Conservation (phyloP, 64 coral and sea anemone species). For the Orbicella faveolata region DNA sequence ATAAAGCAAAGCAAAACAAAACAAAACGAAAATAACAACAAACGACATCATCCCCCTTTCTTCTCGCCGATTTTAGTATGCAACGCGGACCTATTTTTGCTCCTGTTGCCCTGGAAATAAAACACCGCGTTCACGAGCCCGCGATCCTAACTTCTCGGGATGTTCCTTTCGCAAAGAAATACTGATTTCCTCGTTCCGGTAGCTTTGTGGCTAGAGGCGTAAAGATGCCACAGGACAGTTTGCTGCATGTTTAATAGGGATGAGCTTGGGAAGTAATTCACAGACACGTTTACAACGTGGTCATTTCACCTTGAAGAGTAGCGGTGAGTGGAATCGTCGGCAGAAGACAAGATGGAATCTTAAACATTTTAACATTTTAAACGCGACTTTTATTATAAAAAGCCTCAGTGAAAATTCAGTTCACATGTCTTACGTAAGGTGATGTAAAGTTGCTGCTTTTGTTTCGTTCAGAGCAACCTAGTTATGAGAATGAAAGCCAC, state of each 20-base stretch:
- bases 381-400: too few relatives aligned
- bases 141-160: background rate
- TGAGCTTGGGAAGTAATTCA: conserved; percentile 4
- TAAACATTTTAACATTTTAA: too few relatives aligned
- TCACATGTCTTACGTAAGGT: too few relatives aligned
- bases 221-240: background rate
- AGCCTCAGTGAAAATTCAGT: too few relatives aligned
- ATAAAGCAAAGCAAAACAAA: too few relatives aligned
- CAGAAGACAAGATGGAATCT: too few relatives aligned
- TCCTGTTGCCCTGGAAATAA: conserved; percentile 35
- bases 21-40: too few relatives aligned
- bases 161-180: background rate
- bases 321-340: conserved; percentile 11
- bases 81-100: background rate
- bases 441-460: too few relatives aligned
- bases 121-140: background rate
- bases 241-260: background rate
- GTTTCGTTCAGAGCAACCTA: too few relatives aligned
- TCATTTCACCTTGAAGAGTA: conserved; percentile 66
- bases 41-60: background rate
- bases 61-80: background rate
- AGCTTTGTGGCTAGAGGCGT: too few relatives aligned
- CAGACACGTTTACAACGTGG: conserved; percentile 27
- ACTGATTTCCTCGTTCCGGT: background rate
- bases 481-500: too few relatives aligned